phyloP scores from a whole-genome alignment of 2,797 vertebrate genomes.

The Rhyacichthys aspro region DNA sequence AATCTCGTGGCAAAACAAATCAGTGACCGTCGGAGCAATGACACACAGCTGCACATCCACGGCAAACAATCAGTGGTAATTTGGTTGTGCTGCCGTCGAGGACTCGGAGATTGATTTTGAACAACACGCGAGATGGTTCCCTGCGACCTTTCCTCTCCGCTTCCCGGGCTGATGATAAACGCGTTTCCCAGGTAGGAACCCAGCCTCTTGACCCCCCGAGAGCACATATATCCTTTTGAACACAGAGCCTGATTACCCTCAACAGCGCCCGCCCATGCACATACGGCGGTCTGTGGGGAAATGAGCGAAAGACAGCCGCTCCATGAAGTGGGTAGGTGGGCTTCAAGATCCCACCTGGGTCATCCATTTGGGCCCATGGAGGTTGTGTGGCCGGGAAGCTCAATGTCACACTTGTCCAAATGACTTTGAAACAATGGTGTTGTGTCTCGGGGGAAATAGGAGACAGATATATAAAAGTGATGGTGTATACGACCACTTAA shows the following conservation, averaged over 20 bases:
- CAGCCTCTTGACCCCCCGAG: conserved; percentile 41
- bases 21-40: conserved; percentile 33
- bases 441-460: conserved; percentile 27
- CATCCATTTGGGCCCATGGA: conserved; percentile 21
- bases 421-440: conserved; percentile 48
- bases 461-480: conserved; percentile 11
- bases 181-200: conserved; percentile 36
- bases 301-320: conserved; percentile 49
- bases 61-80: conserved; percentile 59
- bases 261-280: conserved; percentile 28
- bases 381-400: conserved; percentile 17
- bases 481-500: conserved; percentile 24
- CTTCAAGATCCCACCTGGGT: conserved; percentile 32
- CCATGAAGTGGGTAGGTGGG: conserved; percentile 47
- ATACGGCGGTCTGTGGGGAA: conserved; percentile 36
- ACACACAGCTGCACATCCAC: conserved; percentile 53
- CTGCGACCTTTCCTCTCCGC: conserved; percentile 55
- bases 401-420: conserved; percentile 22
- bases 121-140: conserved; percentile 51
- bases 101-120: conserved; percentile 57
- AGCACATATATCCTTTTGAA: conserved; percentile 52
- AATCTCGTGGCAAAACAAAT: conserved; percentile 49
- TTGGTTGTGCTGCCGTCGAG: conserved; percentile 24
- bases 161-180: conserved; percentile 62
- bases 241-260: conserved; percentile 59